Conservation (phyloP, 2,113 vertebrate genomes). For the Myiagra hebetior region DNA sequence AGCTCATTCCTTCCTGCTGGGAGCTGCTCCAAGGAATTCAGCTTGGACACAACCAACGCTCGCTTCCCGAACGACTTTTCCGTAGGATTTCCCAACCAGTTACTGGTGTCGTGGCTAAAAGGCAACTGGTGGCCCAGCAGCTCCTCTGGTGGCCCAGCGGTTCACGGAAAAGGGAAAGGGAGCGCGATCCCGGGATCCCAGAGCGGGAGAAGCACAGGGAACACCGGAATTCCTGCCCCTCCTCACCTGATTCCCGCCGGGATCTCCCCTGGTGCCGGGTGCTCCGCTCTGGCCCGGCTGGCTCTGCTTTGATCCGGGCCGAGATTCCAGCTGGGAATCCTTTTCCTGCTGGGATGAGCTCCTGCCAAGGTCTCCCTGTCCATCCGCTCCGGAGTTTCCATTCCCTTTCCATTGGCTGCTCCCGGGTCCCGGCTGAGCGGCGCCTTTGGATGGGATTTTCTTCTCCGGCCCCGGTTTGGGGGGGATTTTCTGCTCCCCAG, state of each 20-base stretch:
- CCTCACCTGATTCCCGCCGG: conserved; percentile 71
- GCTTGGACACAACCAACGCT: background rate
- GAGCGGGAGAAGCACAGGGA: conserved; percentile 4
- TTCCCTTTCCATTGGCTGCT: background rate
- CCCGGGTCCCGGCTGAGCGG: background rate
- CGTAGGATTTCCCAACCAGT: background rate
- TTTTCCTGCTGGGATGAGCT: conserved; percentile 60
- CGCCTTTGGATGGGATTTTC: conserved; percentile 1
- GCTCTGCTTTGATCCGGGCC: conserved; percentile 52
- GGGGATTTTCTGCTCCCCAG: conserved; percentile 48
- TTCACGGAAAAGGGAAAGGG: background rate
- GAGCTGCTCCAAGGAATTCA: background rate
- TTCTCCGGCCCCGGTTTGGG: conserved; percentile 22
- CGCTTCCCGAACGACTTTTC: background rate
- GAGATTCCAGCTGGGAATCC: conserved; percentile 60
- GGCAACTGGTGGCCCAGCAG: background rate
- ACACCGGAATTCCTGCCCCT: conserved; percentile 26
- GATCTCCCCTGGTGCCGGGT: conserved; percentile 41
- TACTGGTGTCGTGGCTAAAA: background rate
- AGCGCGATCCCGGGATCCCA: background rate
- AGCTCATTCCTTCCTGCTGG: background rate
- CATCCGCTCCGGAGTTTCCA: background rate
- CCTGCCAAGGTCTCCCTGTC: conserved; percentile 55
- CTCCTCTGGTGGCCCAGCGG: background rate
- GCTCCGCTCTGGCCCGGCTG: conserved; percentile 65